Evolutionary conservation across 2,113 vertebrate genomes (phyloP).

Genomic region (Clupea harengus): DNA sequence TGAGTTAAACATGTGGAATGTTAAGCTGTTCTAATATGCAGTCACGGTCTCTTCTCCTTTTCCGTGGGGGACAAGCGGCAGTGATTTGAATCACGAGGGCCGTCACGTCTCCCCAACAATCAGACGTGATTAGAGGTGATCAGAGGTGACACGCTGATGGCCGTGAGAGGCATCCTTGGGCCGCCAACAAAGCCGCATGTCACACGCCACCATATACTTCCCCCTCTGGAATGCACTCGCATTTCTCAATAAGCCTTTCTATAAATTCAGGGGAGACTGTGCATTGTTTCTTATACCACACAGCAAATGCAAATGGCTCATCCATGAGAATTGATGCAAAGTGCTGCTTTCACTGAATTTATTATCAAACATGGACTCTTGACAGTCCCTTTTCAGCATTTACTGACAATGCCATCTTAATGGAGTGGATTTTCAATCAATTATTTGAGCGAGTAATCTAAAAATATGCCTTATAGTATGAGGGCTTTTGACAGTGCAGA

Average conservation of each 20-base stretch:
- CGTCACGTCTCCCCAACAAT: slow-evolving; percentile 60
- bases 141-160: slow-evolving; percentile 69
- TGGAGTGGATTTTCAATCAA: not conserved
- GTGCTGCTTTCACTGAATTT: slow-evolving; percentile 32
- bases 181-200: slow-evolving; percentile 69
- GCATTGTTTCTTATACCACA: slow-evolving; percentile 61
- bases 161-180: slow-evolving; percentile 69
- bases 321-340: slow-evolving; percentile 53
- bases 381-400: not conserved
- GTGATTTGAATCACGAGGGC: slow-evolving; percentile 73
- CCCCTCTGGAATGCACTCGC: slow-evolving; percentile 61
- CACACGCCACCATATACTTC: slow-evolving; percentile 68
- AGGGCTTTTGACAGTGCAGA: not conserved
- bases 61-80: slow-evolving; percentile 47
- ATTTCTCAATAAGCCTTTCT: slow-evolving; percentile 54
- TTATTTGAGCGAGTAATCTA: not conserved
- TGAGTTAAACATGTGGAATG: slow-evolving; percentile 74
- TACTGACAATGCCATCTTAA: not conserved
- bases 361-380: not conserved
- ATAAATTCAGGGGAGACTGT: slow-evolving; percentile 61
- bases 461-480: not conserved
- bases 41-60: slow-evolving; percentile 68
- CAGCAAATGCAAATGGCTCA: slow-evolving; percentile 58
- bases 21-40: slow-evolving; percentile 73
- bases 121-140: slow-evolving; percentile 67